phyloP scores from a whole-genome alignment of 2,888 invertebrate species.

The Parnassius smintheus region DNA sequence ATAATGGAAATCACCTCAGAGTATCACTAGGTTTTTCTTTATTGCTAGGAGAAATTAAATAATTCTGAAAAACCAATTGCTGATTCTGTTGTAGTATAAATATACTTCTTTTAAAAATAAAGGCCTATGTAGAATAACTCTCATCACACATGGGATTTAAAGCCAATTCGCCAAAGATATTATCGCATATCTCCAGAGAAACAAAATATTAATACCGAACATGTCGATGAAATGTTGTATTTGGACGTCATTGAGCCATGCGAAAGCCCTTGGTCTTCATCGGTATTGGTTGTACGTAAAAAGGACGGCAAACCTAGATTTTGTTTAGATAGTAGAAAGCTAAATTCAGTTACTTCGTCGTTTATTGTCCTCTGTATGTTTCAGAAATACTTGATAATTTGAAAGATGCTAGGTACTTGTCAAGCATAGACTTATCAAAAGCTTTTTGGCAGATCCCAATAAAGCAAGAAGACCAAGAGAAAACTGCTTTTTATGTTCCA shows the following conservation, averaged over 20 bases:
- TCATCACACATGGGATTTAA: not conserved
- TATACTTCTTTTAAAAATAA: not conserved
- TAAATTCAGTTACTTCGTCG: conserved; percentile 29
- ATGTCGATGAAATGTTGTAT: conserved; percentile 26
- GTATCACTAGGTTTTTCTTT: no score
- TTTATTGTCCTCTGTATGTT: conserved; percentile 29
- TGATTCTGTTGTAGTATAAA: not conserved
- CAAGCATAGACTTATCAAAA: no score
- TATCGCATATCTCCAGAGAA: conserved; percentile 24
- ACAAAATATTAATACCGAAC: conserved; percentile 23
- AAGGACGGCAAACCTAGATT: conserved; percentile 31
- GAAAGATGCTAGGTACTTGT: not conserved
- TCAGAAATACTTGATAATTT: conserved; percentile 18
- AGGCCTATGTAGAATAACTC: not conserved
- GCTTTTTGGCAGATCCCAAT: no score
- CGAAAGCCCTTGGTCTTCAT: conserved; percentile 33
- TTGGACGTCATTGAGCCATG: conserved; percentile 27
- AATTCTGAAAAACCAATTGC: not conserved
- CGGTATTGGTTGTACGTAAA: conserved; percentile 28
- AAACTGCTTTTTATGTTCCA: no score
- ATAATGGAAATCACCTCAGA: no score
- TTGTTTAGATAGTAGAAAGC: conserved; percentile 33
- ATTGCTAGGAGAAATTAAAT: no score
- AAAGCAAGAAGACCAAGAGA: no score
- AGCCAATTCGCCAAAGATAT: not conserved